A percentile compares a stretch with the other conserved stretches of the same genome.
phyloP scores from a whole-genome alignment of 2,113 vertebrate species.

The Mus spicilegus region DNA sequence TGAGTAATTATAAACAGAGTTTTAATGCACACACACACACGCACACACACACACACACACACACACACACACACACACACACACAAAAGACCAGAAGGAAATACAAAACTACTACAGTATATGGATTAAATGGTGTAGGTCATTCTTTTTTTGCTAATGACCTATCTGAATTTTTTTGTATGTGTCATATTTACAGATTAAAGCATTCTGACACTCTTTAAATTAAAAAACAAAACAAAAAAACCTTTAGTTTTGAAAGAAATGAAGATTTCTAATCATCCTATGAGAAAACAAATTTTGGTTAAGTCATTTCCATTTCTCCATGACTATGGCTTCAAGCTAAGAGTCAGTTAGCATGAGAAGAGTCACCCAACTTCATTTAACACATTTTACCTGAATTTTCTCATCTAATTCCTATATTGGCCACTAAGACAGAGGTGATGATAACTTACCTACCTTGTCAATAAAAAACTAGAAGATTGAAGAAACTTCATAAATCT shows the following conservation, averaged over 20 bases:
- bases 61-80: not conserved
- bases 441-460: not conserved
- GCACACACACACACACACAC: no score
- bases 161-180: not conserved
- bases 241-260: not conserved
- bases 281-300: not conserved
- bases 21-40: not conserved
- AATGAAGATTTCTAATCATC: not conserved
- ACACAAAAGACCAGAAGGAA: conserved; percentile 27
- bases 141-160: not conserved
- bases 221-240: not conserved
- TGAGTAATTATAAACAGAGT: not conserved
- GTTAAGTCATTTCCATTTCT: not conserved
- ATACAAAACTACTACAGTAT: not conserved
- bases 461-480: not conserved
- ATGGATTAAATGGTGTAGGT: not conserved
- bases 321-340: not conserved
- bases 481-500: not conserved
- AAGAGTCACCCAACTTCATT: not conserved
- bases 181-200: not conserved
- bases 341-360: not conserved
- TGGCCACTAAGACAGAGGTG: not conserved
- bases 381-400: not conserved
- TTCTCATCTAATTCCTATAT: not conserved
- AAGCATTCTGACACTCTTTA: not conserved